Evolutionary conservation across 2,113 vertebrate genomes (phyloP).

Genomic region (Heterotis niloticus): DNA sequence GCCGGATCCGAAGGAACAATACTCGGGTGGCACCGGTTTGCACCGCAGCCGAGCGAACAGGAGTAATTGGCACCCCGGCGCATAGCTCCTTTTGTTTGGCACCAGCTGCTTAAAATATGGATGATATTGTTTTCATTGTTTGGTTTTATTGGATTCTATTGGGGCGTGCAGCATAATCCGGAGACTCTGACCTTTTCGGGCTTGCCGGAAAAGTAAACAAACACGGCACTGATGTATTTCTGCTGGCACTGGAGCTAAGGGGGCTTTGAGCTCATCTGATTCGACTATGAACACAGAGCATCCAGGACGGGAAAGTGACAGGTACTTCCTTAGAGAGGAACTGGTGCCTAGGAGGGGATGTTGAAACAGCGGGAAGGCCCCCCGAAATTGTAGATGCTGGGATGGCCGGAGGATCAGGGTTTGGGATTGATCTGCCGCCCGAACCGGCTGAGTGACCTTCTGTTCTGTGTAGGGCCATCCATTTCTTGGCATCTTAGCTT

Average conservation of each 20-base stretch:
- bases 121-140: constrained; percentile 69
- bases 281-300: not conserved
- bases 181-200: constrained; percentile 66
- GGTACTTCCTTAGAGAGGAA: constrained; percentile 23
- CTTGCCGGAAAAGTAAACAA: constrained; percentile 65
- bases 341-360: constrained; percentile 36
- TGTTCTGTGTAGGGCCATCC: not conserved
- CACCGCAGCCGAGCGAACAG: constrained; percentile 57
- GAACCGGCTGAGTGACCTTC: not conserved
- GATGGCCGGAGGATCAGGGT: not conserved
- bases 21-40: constrained; percentile 51
- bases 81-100: constrained; percentile 57
- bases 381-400: not conserved
- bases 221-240: constrained; percentile 55
- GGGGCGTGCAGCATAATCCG: constrained; percentile 54
- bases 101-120: constrained; percentile 72
- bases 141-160: constrained; percentile 65
- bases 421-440: not conserved
- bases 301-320: not conserved
- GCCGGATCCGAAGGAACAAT: constrained; percentile 43
- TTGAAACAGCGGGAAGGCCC: constrained; percentile 22
- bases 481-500: not conserved
- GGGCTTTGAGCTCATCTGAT: not conserved
- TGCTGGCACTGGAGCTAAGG: constrained; percentile 18
- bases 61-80: constrained; percentile 70